Percentiles rank a stretch among this genome's conserved stretches.
Conservation (phyloP, 2,113 vertebrate species). For the Rallus limicola region DNA sequence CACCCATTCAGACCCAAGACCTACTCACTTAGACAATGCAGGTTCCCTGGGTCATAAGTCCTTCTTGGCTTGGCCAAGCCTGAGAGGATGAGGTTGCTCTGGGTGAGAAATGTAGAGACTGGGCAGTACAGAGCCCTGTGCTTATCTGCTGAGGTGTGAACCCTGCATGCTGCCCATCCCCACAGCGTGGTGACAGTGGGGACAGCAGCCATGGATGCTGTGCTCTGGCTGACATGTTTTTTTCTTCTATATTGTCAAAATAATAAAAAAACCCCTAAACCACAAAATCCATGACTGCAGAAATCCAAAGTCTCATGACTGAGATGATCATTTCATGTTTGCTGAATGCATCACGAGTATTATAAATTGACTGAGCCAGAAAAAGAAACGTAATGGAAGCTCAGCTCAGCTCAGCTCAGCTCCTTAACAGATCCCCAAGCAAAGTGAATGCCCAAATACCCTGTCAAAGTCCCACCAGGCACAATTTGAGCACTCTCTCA, state of each 20-base stretch:
- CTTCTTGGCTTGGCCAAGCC: neutral
- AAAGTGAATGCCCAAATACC: too few relatives aligned
- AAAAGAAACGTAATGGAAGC: neutral
- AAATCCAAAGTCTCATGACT: neutral
- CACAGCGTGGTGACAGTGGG: neutral
- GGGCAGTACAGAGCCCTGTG: neutral
- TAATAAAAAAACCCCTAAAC: neutral
- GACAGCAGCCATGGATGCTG: neutral
- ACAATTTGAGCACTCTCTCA: neutral
- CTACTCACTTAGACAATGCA: neutral
- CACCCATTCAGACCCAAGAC: accelerated
- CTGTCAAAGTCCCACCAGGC: too few relatives aligned
- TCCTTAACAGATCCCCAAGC: too few relatives aligned
- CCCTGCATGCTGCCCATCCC: too few relatives aligned
- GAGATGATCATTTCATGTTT: constrained; percentile 24
- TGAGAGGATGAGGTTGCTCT: neutral
- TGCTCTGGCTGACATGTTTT: neutral
- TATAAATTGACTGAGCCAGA: constrained; percentile 9
- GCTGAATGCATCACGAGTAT: neutral
- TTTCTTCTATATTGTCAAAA: neutral
- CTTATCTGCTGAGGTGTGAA: too few relatives aligned
- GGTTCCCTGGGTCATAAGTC: neutral
- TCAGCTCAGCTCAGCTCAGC: neutral
- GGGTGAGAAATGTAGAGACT: neutral
- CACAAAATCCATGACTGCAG: neutral